Evolutionary conservation across 2,888 invertebrate species (phyloP), one percentile per base, ranked within the genome.

Genomic region (Synanthedon tipuliformis): DNA sequence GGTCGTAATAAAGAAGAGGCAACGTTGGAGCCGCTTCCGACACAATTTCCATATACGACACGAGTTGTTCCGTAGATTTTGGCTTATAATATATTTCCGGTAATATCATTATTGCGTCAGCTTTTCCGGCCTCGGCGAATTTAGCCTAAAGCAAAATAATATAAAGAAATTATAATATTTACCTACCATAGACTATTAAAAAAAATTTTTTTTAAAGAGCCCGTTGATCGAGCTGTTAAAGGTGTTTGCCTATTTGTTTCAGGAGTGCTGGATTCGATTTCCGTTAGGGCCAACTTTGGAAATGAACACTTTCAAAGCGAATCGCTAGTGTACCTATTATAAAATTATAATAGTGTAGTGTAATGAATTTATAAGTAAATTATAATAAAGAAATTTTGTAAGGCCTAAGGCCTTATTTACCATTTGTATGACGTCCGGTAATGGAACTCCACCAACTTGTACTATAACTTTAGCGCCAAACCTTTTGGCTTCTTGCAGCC

Each of bases 1-100:
- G 91, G 71, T 94, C 94, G 69, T 95, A 94, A 68, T 94, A 94
- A 48, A 93, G 80, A 53, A 95, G 80, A 0, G 94, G 94, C 1
- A 91, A 89, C 1, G 89, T 88, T 0, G 92, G 91, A 1, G 93
- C 94, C 4, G 90, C 89, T 11, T 83, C 73, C 0, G 91, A 87
- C 13, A 95, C 88, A n/a, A 81, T 63, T 65, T 88, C 82, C 53
- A 93, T 75, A 65, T 93, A 94, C 41, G 85, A 75, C 1, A 90
- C 89, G 13, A 93, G 73, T 51, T 91, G 88, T 18, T 81, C 73
- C 1, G 83, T 67, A 3, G 73, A 88, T 23, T 69, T 76, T 0
- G 93, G 93, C 65, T 91, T 92, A 68, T 91, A 91, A 72, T 92
- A 93, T 40, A 93, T 73, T 58, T 93, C 93, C 0, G 93, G 93